These are phyloP conservation scores for Euphydryas editha DNA, from an alignment of 2,888 invertebrate species.

Conservation along the genomic window DNA sequence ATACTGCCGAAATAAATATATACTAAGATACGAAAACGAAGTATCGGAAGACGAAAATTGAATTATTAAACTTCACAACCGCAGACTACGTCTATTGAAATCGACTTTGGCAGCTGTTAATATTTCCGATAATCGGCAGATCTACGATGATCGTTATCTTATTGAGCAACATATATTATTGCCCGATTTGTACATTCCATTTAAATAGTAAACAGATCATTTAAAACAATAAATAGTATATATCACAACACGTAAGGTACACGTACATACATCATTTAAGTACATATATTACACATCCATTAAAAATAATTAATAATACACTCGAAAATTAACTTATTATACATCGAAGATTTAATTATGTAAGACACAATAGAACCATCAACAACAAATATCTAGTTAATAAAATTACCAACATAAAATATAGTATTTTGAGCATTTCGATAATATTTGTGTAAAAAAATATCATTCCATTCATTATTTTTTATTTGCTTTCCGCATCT, in stretches of 20 bases:
- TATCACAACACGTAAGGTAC: constrained; percentile 80
- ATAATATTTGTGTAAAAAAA: constrained; percentile 79
- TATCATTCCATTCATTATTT: constrained; percentile 63
- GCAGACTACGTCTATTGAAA: constrained; percentile 50
- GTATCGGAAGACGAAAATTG: constrained; percentile 73
- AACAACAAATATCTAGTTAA: constrained; percentile 76
- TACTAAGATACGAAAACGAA: constrained; percentile 51
- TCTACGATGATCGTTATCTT: constrained; percentile 45
- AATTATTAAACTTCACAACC: constrained; percentile 75
- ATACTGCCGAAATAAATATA: constrained; percentile 75
- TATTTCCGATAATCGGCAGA: constrained; percentile 43
- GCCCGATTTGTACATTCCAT: constrained; percentile 68
- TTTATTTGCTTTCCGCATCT: constrained; percentile 52
- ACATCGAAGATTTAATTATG: constrained; percentile 66
- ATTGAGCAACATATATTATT: constrained; percentile 71
- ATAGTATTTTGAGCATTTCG: constrained; percentile 79
- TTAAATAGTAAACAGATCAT: constrained; percentile 64
- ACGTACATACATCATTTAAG: constrained; percentile 56
- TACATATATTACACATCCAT: constrained; percentile 51
- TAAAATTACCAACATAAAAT: constrained; percentile 79
- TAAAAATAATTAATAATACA: constrained; percentile 64
- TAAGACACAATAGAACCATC: constrained; percentile 59
- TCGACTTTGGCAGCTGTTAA: constrained; percentile 42
- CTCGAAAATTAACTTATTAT: constrained; percentile 63
- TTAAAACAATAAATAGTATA: constrained; percentile 68